These are phyloP conservation scores for Cantharis nigra DNA, from an alignment of 2,888 invertebrate species.

Conservation along the genomic window DNA sequence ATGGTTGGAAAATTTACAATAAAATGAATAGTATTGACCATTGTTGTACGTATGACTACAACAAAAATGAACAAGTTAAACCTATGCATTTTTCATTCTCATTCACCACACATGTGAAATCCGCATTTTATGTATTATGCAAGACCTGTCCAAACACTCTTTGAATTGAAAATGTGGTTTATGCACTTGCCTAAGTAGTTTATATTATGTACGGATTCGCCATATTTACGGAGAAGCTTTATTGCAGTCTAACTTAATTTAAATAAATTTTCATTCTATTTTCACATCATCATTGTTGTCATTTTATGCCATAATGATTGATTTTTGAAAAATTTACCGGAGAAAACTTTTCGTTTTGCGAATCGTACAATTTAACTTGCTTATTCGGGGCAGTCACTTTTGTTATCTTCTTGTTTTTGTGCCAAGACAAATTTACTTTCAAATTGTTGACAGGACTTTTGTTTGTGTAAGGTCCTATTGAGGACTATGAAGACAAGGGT, in stretches of 20 bases:
- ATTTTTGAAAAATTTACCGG: background rate
- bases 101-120: conserved; percentile 36
- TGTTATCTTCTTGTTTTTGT: conserved; percentile 12
- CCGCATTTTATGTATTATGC: conserved; percentile 38
- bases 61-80: conserved; percentile 8
- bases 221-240: background rate
- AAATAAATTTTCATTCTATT: background rate
- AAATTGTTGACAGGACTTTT: conserved; percentile 22
- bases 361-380: conserved; percentile 9
- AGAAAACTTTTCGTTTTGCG: background rate
- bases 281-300: background rate
- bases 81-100: conserved; percentile 37
- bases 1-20: background rate
- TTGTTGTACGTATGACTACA: background rate
- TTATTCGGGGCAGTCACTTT: conserved; percentile 13
- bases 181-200: conserved; percentile 23
- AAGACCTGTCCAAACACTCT: conserved; percentile 31
- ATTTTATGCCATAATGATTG: background rate
- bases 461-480: conserved; percentile 24
- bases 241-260: background rate
- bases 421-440: conserved; percentile 12
- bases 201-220: conserved; percentile 6
- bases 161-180: conserved; percentile 37
- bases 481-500: conserved; percentile 26
- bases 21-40: background rate